Conservation (phyloP, 2,113 vertebrate species). For the Bostrychus sinensis region DNA sequence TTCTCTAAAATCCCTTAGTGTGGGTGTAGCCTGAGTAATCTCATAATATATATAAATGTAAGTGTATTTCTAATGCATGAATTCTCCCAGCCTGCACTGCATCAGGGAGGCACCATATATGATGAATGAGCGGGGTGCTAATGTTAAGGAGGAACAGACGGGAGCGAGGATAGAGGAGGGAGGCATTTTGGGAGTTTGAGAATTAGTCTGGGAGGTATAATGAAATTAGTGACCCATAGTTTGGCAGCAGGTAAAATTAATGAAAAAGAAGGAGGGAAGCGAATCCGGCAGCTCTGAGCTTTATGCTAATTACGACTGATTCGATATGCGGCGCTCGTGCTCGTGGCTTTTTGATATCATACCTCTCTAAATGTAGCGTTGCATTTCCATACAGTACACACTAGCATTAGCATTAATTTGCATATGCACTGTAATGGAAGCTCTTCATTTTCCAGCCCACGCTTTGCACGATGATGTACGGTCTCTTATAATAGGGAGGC, state of each 20-base stretch:
- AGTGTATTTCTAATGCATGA: not conserved
- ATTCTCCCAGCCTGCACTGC: not conserved
- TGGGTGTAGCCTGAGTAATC: not conserved
- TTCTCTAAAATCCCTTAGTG: not conserved
- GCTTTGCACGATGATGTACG: constrained; percentile 5
- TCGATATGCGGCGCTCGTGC: constrained; percentile 50
- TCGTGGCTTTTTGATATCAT: constrained; percentile 59
- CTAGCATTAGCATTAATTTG: constrained; percentile 51
- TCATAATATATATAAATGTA: not conserved
- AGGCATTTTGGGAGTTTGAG: constrained; percentile 41
- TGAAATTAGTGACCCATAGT: constrained; percentile 72
- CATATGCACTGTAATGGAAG: constrained; percentile 36
- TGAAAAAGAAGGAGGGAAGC: constrained; percentile 53
- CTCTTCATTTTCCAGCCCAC: constrained; percentile 48
- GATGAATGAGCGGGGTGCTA: constrained; percentile 19
- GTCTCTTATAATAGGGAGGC: constrained; percentile 29
- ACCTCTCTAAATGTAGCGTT: constrained; percentile 22
- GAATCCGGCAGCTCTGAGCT: constrained; percentile 41
- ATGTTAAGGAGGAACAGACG: constrained; percentile 41
- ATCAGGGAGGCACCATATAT: not conserved
- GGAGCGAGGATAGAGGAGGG: constrained; percentile 34
- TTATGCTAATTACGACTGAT: constrained; percentile 63
- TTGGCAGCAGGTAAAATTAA: constrained; percentile 50
- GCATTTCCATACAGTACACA: constrained; percentile 47
- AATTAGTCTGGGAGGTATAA: constrained; percentile 68